Evolutionary conservation across 2,797 vertebrate species (phyloP), one percentile per base, ranked within the genome.

Genomic region (Labroides dimidiatus): DNA sequence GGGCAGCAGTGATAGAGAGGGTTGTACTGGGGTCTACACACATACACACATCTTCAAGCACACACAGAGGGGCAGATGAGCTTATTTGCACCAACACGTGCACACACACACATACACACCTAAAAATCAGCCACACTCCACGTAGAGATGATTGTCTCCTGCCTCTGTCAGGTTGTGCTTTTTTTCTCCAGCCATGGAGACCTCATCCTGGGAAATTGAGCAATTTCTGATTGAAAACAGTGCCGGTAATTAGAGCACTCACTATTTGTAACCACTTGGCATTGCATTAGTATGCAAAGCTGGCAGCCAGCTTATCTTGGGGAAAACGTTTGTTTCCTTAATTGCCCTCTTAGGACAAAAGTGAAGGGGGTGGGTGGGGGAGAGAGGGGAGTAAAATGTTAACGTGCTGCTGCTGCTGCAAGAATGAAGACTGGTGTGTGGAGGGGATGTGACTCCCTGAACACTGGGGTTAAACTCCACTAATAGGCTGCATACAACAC

Each of bases 281-380:
- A 93, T 93, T 90, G 91, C 93, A 96, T 96, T 95, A 95, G 95
- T 94, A 96, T 95, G 94, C 95, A 96, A 95, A 96, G 94, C 94
- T 94, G 94, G 93, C 92, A 95, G 94, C 91, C 92, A 93, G 93
- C 93, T 95, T 96, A 96, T 96, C 94, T 95, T 93, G 89, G 94
- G 94, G 92, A 95, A 95, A 95, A 94, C 94, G 94, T 96, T 96
- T 96, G 94, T 96, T 96, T 95, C 93, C 94, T 95, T 96, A 96
- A 96, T 96, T 96, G 94, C 94, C 95, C 95, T 96, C 95, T 96
- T 92, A 95, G 95, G 95, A 95, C 94, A 96, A 95, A 96, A 95
- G 94, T 95, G 91, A 91, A 91, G 93, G 91, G 93, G 92, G 91
- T 85, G 91, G 88, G 78, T 76, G 91, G 80, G 80, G 73, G 82